Evolutionary conservation across 2,797 vertebrate genomes (phyloP).

Genomic region (Alfaro cultratus): DNA sequence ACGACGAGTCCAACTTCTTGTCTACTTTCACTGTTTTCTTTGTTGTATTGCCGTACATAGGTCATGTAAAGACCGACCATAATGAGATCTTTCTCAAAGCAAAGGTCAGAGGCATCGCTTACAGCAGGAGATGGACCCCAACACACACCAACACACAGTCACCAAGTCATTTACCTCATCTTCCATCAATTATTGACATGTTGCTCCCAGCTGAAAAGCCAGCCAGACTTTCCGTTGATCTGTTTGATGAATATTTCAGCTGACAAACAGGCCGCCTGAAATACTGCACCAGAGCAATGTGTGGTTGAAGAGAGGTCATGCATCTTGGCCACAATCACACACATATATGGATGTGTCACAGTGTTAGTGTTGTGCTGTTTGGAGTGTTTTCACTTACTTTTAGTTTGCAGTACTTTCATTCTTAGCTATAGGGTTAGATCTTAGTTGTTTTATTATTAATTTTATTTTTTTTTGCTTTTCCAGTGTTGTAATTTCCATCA

Average conservation of each 20-base stretch:
- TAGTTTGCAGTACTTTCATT: slow-evolving; percentile 25
- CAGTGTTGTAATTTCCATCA: background rate
- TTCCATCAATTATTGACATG: slow-evolving; percentile 73
- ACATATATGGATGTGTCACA: slow-evolving; percentile 37
- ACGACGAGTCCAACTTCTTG: background rate
- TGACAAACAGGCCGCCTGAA: slow-evolving; percentile 77
- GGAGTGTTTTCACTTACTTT: slow-evolving; percentile 25
- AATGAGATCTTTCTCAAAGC: slow-evolving; percentile 70
- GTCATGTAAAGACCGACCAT: slow-evolving; percentile 55
- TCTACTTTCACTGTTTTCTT: slow-evolving; percentile 86
- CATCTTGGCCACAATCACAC: slow-evolving; percentile 34
- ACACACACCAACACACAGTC: slow-evolving; percentile 33
- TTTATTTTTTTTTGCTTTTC: slow-evolving; percentile 4
- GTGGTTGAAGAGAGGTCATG: slow-evolving; percentile 60
- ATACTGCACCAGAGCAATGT: slow-evolving; percentile 57
- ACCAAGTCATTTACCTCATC: slow-evolving; percentile 62
- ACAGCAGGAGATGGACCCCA: slow-evolving; percentile 59
- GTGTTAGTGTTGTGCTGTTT: slow-evolving; percentile 25
- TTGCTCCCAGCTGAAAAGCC: slow-evolving; percentile 73
- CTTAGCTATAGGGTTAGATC: background rate
- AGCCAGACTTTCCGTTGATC: slow-evolving; percentile 79
- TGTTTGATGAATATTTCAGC: slow-evolving; percentile 81
- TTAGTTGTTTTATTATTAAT: no score
- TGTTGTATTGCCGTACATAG: slow-evolving; percentile 39
- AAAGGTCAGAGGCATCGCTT: slow-evolving; percentile 86